Evolutionary conservation across 2,797 vertebrate genomes (phyloP).

Genomic region (Periparus ater): DNA sequence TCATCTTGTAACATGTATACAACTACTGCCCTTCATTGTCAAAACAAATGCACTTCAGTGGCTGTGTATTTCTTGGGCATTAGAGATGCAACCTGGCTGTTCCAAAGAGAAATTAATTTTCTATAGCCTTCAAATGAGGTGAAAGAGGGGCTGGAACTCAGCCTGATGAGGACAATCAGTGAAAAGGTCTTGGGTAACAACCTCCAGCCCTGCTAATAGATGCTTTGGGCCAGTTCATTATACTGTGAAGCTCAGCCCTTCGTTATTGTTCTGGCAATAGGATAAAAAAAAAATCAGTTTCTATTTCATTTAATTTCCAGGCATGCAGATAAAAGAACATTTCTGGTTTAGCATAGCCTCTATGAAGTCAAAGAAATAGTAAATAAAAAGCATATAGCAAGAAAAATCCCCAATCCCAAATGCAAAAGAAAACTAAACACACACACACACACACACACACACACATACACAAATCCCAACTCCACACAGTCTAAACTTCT

Average conservation of each 20-base stretch:
- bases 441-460: background rate
- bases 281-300: background rate
- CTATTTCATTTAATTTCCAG: slow-evolving; percentile 16
- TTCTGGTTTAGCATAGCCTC: background rate
- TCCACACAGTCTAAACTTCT: background rate
- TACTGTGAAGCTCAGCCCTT: background rate
- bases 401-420: slow-evolving; percentile 7
- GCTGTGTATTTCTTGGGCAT: background rate
- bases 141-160: background rate
- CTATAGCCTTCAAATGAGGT: background rate
- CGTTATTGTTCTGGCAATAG: slow-evolving; percentile 13
- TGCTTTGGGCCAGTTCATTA: background rate
- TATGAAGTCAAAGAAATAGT: background rate
- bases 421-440: background rate
- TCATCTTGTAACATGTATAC: background rate
- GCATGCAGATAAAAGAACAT: slow-evolving; percentile 10
- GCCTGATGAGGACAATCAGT: background rate
- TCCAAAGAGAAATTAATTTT: slow-evolving; percentile 22
- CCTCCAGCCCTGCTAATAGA: background rate
- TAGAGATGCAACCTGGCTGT: background rate
- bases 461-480: background rate
- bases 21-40: background rate
- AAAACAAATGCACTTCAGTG: background rate
- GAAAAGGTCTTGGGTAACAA: background rate
- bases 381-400: slow-evolving; percentile 1